Evolutionary conservation across 1,140 invertebrate species (phyloP), one percentile per base, ranked within the genome.

Genomic region (Neodiprion pinetum): DNA sequence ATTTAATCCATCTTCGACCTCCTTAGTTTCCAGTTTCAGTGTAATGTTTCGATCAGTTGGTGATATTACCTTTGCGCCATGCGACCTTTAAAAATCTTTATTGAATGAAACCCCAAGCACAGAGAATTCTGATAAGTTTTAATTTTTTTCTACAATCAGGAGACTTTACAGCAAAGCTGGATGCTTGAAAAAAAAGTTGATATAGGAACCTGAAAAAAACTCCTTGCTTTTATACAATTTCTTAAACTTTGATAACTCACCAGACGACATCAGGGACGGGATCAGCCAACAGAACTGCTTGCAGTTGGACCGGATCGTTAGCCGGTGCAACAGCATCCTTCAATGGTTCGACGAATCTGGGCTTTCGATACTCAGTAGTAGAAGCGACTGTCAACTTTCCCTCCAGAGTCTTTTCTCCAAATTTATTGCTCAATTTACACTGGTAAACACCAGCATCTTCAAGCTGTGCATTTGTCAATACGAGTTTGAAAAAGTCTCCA

Each of bases 261-360:
- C 92, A 93, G 78, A 82, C 88, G 7, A 90, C 80, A 40, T 91
- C 90, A 14, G 92, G 92, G 72, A 92, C 84, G 0, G 95, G 97
- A 88, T 97, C 95, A 21, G 94, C 96, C 66, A 93, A 93, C 72
- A 97, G 92, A 28, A 94, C 90, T 17, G 94, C 93, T 48, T 91
- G 91, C 75, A 98, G 92, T n/a, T 91, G 91, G 2, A 93, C 93
- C 1, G 92, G 89, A 72, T 93, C 91, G 70, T 93, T 92, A 80
- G 95, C 93, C 78, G 91, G 91, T 53, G 93, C 92, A 71, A 92
- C 93, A 79, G 91, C 90, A 73, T 93, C 93, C 76, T 91, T 88
- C 8, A 97, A 85, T 0, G 92, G 92, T 49, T 90, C 89, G 48
- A 90, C 90, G 80, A 97, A 91, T 80, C 93, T 93, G 0, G 96